Conservation (phyloP, 2,797 vertebrate genomes). For the Oreonectes daqikongensis region DNA sequence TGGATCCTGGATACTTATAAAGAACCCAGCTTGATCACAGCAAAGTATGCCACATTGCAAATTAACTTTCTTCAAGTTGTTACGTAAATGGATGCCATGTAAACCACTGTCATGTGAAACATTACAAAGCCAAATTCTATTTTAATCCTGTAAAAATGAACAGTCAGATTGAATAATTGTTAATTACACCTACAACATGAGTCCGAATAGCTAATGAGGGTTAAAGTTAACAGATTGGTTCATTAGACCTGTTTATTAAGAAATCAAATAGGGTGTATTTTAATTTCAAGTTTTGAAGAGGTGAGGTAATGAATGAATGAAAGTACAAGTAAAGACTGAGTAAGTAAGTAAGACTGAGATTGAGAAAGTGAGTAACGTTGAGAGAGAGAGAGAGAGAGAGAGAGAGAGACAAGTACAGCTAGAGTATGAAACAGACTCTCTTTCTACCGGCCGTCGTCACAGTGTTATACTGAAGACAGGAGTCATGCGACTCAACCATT, state of each 20-base stretch:
- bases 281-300: conserved; percentile 1
- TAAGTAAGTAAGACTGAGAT: conserved; percentile 10
- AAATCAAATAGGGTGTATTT: neutral
- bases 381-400: conserved; percentile 26
- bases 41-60: too few relatives aligned
- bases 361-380: conserved; percentile 37
- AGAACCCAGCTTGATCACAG: too few relatives aligned
- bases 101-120: too few relatives aligned
- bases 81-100: too few relatives aligned
- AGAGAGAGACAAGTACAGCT: conserved; percentile 3
- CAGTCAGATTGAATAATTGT: too few relatives aligned
- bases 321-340: neutral
- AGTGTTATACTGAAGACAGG: conserved; percentile 43
- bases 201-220: neutral
- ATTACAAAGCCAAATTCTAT: too few relatives aligned
- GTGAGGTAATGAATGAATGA: conserved; percentile 27
- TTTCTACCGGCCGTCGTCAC: conserved; percentile 14
- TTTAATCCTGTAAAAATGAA: too few relatives aligned
- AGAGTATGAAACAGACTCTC: conserved; percentile 27
- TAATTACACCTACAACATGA: neutral
- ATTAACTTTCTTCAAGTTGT: too few relatives aligned
- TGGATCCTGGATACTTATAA: too few relatives aligned
- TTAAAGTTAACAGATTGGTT: neutral
- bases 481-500: conserved; percentile 59
- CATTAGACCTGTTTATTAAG: neutral